These are phyloP conservation scores for Megaceryle torquata DNA, from an alignment of 2,113 vertebrate species.

Conservation along the genomic window DNA sequence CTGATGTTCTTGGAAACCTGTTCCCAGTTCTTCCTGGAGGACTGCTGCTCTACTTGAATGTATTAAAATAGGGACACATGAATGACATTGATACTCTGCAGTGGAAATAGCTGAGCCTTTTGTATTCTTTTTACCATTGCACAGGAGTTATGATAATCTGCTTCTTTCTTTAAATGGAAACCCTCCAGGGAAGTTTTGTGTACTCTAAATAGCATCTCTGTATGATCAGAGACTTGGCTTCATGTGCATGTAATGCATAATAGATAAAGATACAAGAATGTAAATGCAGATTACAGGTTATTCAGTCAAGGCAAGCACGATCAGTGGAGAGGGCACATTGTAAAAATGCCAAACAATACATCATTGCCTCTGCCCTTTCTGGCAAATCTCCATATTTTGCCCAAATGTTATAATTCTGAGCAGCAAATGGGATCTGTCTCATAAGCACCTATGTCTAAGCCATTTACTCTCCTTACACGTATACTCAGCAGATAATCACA, in stretches of 20 bases:
- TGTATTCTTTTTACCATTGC: constrained; percentile 40
- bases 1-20: constrained; percentile 65
- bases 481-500: constrained; percentile 1
- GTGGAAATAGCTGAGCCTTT: constrained; percentile 43
- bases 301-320: constrained; percentile 46
- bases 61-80: constrained; percentile 45
- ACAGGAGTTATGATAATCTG: constrained; percentile 44
- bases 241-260: constrained; percentile 54
- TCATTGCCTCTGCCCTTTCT: constrained; percentile 6
- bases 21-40: constrained; percentile 37
- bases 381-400: constrained; percentile 17
- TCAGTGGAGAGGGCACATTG: neutral
- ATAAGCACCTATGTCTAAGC: constrained; percentile 6
- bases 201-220: constrained; percentile 73
- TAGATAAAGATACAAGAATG: constrained; percentile 42
- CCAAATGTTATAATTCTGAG: neutral
- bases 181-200: constrained; percentile 74
- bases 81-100: constrained; percentile 49
- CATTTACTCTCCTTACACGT: neutral
- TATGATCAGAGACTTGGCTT: constrained; percentile 69
- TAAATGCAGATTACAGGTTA: constrained; percentile 69
- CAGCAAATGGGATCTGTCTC: neutral
- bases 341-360: constrained; percentile 22
- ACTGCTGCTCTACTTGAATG: constrained; percentile 36
- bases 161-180: constrained; percentile 67